Base-by-base conservation (phyloP, 1,140 invertebrate genomes). In the Brachionus paranguensis region DNA sequence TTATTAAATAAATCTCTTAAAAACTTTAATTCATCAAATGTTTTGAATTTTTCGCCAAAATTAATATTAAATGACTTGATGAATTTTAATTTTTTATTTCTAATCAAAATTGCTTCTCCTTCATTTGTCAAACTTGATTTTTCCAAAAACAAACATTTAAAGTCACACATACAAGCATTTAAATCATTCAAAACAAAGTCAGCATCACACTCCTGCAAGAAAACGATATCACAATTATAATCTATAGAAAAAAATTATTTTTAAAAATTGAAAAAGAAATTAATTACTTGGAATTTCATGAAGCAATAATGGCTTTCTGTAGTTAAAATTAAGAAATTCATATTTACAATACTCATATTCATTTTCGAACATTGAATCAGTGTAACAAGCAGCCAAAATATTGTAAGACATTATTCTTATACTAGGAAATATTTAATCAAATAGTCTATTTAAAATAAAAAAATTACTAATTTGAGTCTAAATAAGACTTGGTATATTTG, bases 341-440 rank as follows among this genome's bases (percentile, higher is more conserved):
- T 41, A 33, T 43, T 68, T 20, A 27, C 83, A 84, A 27, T 84
- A 74, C 14, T 68, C 17, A 64, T 55, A 84, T 33, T 72, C 53
- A 33, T 60, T 64, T 8, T 68, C 68, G 24, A 33, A 7, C 27
- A 37, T 41, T 45, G 68, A 53, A 17, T 60, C 53, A 7, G 83
- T 43, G n/a, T 84, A 84, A 24, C 65, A 50, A 64, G 47, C 20
- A 20, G 83, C 83, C 14, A 84, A 47, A n/a, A 84, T 72, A 43
- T 84, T 84, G 14, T 84, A 84, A n/a, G 83, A 74, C 33, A 84
- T 60, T 33, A 84, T 27, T 53, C 83, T 55, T 11, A 83, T 17
- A 29, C 79, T 83, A 20, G n/a, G 43, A 17, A 47, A 20, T 10
- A 20, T 10, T 20, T 60, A 17, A 20, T 24, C 2, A 24, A 33